Conservation (phyloP, 2,113 vertebrate genomes). For the Elephas maximus region DNA sequence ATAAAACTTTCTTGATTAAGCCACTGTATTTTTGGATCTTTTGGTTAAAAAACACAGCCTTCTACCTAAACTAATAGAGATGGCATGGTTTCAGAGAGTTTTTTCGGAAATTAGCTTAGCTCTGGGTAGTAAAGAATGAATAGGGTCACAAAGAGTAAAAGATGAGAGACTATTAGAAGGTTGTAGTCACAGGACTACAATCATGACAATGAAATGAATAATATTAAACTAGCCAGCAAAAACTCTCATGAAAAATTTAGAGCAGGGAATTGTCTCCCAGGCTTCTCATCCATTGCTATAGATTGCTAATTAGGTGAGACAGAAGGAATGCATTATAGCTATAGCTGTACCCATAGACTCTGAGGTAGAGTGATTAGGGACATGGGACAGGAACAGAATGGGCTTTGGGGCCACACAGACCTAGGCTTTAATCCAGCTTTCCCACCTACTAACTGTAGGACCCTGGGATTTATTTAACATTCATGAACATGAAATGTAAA, state of each 20-base stretch:
- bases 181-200: background rate
- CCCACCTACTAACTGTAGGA: background rate
- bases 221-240: background rate
- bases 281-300: background rate
- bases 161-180: background rate
- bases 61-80: background rate
- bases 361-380: background rate
- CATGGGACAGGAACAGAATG: background rate
- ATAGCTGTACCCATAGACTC: background rate
- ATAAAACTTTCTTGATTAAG: background rate
- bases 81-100: background rate
- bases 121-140: background rate
- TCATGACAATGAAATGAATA: background rate
- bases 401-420: background rate
- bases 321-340: background rate
- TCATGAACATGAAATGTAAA: background rate
- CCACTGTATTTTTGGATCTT: background rate
- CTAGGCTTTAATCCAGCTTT: background rate
- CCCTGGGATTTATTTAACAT: background rate
- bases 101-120: conserved; percentile 17
- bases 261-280: background rate
- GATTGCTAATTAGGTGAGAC: background rate
- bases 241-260: background rate
- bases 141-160: background rate
- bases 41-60: background rate